These are phyloP conservation scores for Agrochola lychnidis DNA, from an alignment of 2,888 invertebrate species.

Conservation along the genomic window DNA sequence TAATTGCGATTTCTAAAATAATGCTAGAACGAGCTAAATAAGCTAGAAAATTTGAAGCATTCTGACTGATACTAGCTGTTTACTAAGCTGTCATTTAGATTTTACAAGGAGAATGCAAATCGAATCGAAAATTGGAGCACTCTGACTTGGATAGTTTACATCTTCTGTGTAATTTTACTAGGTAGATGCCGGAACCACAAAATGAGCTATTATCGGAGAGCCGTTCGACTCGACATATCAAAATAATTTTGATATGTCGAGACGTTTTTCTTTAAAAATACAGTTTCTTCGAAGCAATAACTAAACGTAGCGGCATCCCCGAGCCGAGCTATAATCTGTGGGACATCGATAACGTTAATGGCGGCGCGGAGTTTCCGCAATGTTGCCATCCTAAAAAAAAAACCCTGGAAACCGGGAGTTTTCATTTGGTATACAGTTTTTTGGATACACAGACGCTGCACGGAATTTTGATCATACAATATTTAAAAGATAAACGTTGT, in stretches of 20 bases:
- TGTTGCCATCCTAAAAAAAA: constrained; percentile 40
- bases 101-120: too few species aligned
- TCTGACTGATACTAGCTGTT: too few species aligned
- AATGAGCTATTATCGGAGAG: not conserved
- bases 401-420: constrained; percentile 13
- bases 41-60: too few species aligned
- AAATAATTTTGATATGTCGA: not conserved
- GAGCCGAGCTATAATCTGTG: constrained; percentile 66
- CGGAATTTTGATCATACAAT: not conserved
- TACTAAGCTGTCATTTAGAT: too few species aligned
- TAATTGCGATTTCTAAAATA: too few species aligned
- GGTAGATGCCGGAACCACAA: not conserved
- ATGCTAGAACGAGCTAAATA: too few species aligned
- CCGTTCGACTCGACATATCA: too few species aligned
- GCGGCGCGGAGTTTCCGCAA: constrained; percentile 53
- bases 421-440: not conserved
- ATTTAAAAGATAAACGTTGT: not conserved
- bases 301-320: constrained; percentile 63
- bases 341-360: constrained; percentile 67
- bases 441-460: too few species aligned
- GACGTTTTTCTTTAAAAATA: not conserved
- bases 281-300: constrained; percentile 36
- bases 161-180: too few species aligned
- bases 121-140: too few species aligned
- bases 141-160: too few species aligned